Evolutionary conservation across 2,113 vertebrate species (phyloP), one percentile per base, ranked within the genome.

Genomic region (Chascanopsetta lugubris): DNA sequence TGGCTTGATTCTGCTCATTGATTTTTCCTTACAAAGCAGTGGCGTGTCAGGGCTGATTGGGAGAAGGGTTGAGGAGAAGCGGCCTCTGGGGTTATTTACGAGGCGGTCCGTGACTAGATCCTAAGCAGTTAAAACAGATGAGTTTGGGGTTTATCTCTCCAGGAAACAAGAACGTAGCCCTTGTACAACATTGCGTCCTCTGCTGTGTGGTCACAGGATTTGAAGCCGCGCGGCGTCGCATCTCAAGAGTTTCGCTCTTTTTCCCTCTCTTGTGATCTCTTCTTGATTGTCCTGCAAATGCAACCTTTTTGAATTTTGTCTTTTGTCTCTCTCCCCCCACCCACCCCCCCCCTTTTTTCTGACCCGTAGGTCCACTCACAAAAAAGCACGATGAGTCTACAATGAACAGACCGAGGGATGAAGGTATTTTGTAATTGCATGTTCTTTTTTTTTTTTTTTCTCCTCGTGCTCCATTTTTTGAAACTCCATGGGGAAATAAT

Each of bases 291-390:
- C 4, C 13, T 53, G 17, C 51, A 54, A 71, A 77, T 77, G 71
- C 68, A 85, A 69, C 73, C 51, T 62, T 62, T 88, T 86, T 79
- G 18, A 84, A 82, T 82, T 82, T 74, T 83, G 42, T 85, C 75
- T 88, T 92, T 92, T 93, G 87, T 90, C 69, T 76, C 15, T 42
- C 49, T 24, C 40, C 47, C 32, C 69, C 47, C 51, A 43, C 25
- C 18, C 26, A 40, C 47, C 32, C 69, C 47, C 51, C 47, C 25
- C 18, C 21, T 42, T 85, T 87, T 90, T 90, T 93, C 90, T 90
- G 77, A 92, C 92, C 89, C 86, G 85, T 86, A 96, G 95, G 95
- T 94, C 95, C 94, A 25, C 94, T 96, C 86, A 95, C 94, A 89
- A 96, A 95, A 95, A 95, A 95, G 79, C 90, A 90, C 1, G 92